Percentiles rank a stretch among this genome's conserved stretches.
phyloP scores from a whole-genome alignment of 2,113 vertebrate genomes.

The Telmatochromis brachygnathus region DNA sequence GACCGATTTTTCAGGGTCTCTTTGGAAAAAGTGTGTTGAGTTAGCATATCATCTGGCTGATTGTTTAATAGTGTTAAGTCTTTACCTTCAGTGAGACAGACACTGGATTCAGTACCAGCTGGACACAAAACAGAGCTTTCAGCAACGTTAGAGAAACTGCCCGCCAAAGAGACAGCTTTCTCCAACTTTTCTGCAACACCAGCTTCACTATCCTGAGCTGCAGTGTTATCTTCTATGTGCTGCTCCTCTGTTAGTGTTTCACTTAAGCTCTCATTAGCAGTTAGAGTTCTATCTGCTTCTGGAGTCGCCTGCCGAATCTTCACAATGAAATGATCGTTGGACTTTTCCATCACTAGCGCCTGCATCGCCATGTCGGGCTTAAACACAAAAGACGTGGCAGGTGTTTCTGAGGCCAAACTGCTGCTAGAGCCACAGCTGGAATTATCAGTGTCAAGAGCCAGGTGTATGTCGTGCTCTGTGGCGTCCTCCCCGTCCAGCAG shows the following conservation, averaged over 20 bases:
- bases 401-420: conserved; percentile 62
- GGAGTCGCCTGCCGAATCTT: conserved; percentile 80
- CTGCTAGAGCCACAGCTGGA: conserved; percentile 82
- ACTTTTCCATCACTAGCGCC: conserved; percentile 92
- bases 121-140: neutral
- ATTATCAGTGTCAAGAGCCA: conserved; percentile 91
- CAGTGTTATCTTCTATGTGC: neutral
- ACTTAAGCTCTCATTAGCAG: conserved; percentile 8
- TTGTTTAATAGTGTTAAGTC: neutral
- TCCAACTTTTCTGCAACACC: neutral
- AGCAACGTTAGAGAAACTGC: neutral
- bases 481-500: conserved; percentile 88
- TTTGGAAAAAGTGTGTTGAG: neutral
- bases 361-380: conserved; percentile 88
- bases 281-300: neutral
- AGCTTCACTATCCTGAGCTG: neutral
- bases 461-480: conserved; percentile 90
- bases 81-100: neutral
- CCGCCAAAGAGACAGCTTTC: neutral
- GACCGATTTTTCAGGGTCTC: neutral
- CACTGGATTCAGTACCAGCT: neutral
- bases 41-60: neutral
- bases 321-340: conserved; percentile 93
- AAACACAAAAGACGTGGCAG: conserved; percentile 72
- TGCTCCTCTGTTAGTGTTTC: neutral